Evolutionary conservation across 37 sponge, comb jelly and placozoan genomes (phyloP), one percentile per base, ranked within the genome.

Genomic region (Chondrilla cf. caribensis): DNA sequence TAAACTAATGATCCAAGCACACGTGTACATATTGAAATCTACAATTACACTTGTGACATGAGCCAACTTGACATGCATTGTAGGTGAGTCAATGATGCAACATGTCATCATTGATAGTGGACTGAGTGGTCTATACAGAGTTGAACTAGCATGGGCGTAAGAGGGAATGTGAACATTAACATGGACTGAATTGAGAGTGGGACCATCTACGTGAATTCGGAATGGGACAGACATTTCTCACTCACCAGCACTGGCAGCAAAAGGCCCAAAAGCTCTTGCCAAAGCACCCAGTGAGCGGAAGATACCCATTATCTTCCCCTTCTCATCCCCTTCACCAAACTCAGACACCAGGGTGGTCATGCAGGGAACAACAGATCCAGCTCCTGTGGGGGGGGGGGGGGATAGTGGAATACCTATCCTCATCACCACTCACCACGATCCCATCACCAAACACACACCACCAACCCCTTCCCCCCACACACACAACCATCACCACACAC

Each of bases 231-330:
- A 21, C 19, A 7, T 68, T 31, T 28, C 36, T 5, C 18, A 4
- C 70, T 82, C 51, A 91, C 90, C 90, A 59, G 84, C 55, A 55
- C 97, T 91, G 26, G 93, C 90, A 33, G 86, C 31, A 47, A 86
- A 66, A n/a, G 97, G 97, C 39, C 97, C 97, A 59, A 94, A 29
- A 17, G 92, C 90, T 64, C 97, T 55, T 4, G 95, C 77, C 0
- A 96, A 84, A 21, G 97, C 97, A 36, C 97, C 97, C 24, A 96
- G 77, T 43, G 97, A 93, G 4, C 97, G 85, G 40, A 96, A 84
- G 32, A 96, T 96, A 0, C 97, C 97, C 83, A 94, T 77, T 31
- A 96, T 70, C 57, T 88, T 91, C 54, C 97, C 97, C 77, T 94
- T 96, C 51, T 96, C 94, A 78, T 83, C 83, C 29, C 85, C 95